These are phyloP conservation scores for Sminthopsis crassicaudata DNA, from an alignment of 2,113 vertebrate species.

Conservation along the genomic window DNA sequence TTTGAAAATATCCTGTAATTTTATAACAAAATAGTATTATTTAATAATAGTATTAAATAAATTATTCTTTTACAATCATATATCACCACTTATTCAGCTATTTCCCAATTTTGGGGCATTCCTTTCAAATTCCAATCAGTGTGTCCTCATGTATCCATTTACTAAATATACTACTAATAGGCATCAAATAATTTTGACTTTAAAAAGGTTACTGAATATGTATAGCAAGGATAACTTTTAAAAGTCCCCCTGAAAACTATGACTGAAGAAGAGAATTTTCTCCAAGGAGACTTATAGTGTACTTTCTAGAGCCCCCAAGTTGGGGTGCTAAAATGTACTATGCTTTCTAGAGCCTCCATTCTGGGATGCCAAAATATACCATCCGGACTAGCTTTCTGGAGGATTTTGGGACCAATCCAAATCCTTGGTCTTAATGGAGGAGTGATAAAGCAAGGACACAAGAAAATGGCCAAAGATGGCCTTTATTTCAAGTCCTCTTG, in stretches of 20 bases:
- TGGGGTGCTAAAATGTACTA: no score
- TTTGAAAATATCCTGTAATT: background rate
- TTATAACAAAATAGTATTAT: background rate
- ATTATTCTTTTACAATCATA: no score
- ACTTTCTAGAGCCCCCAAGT: no score
- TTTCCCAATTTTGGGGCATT: background rate
- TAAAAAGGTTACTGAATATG: background rate
- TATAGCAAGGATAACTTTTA: background rate
- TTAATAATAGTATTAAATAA: no score
- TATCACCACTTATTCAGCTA: background rate
- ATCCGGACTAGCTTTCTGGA: no score
- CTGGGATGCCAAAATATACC: no score
- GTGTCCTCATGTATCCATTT: background rate
- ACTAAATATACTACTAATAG: background rate
- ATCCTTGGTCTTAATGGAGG: no score
- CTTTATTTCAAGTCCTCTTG: no score
- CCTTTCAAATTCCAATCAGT: background rate
- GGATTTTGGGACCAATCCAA: no score
- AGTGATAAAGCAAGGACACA: no score
- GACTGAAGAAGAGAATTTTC: background rate
- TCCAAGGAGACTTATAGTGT: background rate
- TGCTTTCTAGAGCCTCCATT: no score
- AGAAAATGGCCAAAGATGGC: no score
- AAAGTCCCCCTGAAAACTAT: background rate
- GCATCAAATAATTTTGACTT: background rate